Conservation (phyloP, 2,797 vertebrate species). For the Brachyrhaphis roseni region DNA sequence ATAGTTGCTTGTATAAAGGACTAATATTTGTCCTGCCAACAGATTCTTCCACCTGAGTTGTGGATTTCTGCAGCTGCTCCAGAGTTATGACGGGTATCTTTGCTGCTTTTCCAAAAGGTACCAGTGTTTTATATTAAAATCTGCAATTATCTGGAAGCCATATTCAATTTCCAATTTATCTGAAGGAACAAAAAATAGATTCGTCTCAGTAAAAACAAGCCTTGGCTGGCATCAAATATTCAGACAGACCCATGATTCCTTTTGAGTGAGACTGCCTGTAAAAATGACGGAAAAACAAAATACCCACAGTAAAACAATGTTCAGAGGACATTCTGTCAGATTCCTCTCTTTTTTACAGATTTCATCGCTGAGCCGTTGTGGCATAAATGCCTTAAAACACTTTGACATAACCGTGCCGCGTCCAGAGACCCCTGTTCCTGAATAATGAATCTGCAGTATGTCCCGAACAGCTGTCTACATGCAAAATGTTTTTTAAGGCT, state of each 20-base stretch:
- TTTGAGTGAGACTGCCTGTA: slow-evolving; percentile 63
- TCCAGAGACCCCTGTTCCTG: slow-evolving; percentile 74
- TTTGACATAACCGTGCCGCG: slow-evolving; percentile 80
- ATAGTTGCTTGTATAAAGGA: not conserved
- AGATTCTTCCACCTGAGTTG: not conserved
- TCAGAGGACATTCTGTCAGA: slow-evolving; percentile 82
- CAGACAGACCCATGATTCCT: slow-evolving; percentile 66
- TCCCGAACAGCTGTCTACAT: slow-evolving; percentile 81
- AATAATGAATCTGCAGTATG: slow-evolving; percentile 86
- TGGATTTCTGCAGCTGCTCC: not conserved
- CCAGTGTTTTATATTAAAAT: not conserved
- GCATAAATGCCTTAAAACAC: slow-evolving; percentile 84
- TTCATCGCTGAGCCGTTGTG: slow-evolving; percentile 72
- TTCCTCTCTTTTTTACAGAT: slow-evolving; percentile 80
- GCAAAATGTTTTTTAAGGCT: slow-evolving; percentile 51
- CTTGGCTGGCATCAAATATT: slow-evolving; percentile 75
- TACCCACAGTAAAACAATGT: slow-evolving; percentile 80
- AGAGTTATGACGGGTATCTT: not conserved
- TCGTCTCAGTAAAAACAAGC: slow-evolving; percentile 25
- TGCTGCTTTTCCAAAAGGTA: not conserved
- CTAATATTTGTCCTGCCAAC: not conserved
- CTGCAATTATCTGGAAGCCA: not conserved
- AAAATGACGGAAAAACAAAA: slow-evolving; percentile 78
- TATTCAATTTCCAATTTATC: not conserved
- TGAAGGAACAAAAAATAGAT: not conserved